Percentiles rank a stretch among this genome's conserved stretches.
phyloP scores from a whole-genome alignment of 2,113 vertebrate genomes.

The Limnothrissa miodon region DNA sequence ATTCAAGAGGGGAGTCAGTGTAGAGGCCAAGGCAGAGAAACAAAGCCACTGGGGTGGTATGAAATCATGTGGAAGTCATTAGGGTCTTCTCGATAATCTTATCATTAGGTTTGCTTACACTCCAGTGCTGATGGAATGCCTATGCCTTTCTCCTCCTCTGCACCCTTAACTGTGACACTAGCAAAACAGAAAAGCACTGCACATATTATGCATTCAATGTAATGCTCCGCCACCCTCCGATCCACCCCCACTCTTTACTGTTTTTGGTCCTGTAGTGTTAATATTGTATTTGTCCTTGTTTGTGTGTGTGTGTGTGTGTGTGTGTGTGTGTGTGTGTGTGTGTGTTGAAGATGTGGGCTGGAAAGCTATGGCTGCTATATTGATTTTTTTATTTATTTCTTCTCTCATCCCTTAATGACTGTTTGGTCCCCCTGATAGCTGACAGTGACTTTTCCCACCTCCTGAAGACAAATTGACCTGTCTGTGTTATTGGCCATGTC shows the following conservation, averaged over 20 bases:
- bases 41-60: constrained; percentile 19
- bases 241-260: not conserved
- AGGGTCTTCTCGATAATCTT: constrained; percentile 24
- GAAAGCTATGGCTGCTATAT: not conserved
- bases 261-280: constrained; percentile 30
- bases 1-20: not conserved
- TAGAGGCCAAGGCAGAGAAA: constrained; percentile 15
- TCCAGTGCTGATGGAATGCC: not conserved
- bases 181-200: not conserved
- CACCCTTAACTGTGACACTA: not conserved
- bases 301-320: too few relatives aligned
- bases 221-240: too few relatives aligned
- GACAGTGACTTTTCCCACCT: not conserved
- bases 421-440: constrained; percentile 19
- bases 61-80: constrained; percentile 18
- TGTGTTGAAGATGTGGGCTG: too few relatives aligned
- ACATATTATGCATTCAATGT: not conserved
- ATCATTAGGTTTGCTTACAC: not conserved
- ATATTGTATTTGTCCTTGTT: constrained; percentile 18
- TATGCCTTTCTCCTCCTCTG: not conserved
- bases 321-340: too few relatives aligned
- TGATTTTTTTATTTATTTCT: constrained; percentile 34
- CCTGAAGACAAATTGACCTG: constrained; percentile 6
- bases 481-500: not conserved
- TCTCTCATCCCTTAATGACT: constrained; percentile 1